These are phyloP conservation scores for Drosophila borborema DNA, from an alignment of 2,888 invertebrate genomes.

Conservation along the genomic window DNA sequence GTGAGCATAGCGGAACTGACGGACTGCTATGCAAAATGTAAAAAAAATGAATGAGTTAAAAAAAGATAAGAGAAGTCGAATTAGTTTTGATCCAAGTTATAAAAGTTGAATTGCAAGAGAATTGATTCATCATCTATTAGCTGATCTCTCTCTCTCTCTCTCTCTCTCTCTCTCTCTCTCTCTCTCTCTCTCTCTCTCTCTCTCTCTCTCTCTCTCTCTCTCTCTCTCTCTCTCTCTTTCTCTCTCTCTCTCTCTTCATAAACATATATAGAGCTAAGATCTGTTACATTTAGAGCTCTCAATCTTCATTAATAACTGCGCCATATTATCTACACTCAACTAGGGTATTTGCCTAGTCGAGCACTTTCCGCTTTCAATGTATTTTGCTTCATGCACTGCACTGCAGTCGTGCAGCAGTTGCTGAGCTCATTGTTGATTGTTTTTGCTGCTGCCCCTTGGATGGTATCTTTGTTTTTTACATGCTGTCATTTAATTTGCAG, in stretches of 20 bases:
- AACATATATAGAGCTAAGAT: too few relatives aligned
- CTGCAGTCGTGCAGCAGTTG: slow-evolving; percentile 42
- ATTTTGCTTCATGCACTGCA: slow-evolving; percentile 34
- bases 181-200: too few relatives aligned
- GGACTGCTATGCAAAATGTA: not conserved
- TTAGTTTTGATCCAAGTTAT: not conserved
- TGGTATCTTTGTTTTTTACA: slow-evolving; percentile 14
- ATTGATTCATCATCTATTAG: too few relatives aligned
- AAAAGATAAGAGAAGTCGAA: not conserved
- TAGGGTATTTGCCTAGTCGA: slow-evolving; percentile 27
- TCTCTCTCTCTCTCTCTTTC: too few relatives aligned
- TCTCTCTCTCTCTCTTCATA: too few relatives aligned
- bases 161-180: too few relatives aligned
- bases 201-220: too few relatives aligned
- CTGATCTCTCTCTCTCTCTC: too few relatives aligned
- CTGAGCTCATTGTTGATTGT: slow-evolving; percentile 39
- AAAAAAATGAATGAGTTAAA: not conserved
- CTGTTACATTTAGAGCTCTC: too few relatives aligned
- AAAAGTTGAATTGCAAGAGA: too few relatives aligned
- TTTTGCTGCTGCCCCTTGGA: slow-evolving; percentile 3
- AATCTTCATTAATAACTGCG: too few relatives aligned
- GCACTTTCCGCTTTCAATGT: slow-evolving; percentile 11
- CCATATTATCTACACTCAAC: not conserved
- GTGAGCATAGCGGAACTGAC: not conserved
- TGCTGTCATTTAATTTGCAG: slow-evolving; percentile 50